Conservation (phyloP, 2,888 invertebrate genomes). For the Chymomyza caudatula region DNA sequence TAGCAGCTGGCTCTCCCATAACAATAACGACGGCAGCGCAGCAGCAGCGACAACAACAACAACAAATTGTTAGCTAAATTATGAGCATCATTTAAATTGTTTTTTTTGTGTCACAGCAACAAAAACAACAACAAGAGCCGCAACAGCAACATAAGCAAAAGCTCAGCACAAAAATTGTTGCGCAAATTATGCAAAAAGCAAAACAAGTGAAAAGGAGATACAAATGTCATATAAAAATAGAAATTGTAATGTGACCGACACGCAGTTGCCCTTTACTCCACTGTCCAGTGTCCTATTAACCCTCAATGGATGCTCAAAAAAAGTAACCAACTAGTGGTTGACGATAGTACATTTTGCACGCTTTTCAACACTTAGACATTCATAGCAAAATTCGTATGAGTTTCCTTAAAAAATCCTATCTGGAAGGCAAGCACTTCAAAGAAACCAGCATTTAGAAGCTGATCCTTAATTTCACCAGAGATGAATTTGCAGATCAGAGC, state of each 20-base stretch:
- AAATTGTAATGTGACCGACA: neutral
- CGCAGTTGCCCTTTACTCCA: neutral
- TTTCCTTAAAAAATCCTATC: too few relatives aligned
- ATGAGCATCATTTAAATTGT: conserved; percentile 59
- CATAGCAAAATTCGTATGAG: too few relatives aligned
- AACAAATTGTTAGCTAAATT: conserved; percentile 61
- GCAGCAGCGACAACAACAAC: conserved; percentile 11
- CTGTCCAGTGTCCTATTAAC: too few relatives aligned
- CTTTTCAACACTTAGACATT: too few relatives aligned
- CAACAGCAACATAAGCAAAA: conserved; percentile 35
- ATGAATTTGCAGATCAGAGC: too few relatives aligned
- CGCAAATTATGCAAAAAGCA: conserved; percentile 51
- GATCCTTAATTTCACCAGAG: too few relatives aligned
- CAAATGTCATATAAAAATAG: conserved; percentile 15
- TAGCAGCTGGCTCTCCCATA: conserved; percentile 51
- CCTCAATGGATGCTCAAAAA: too few relatives aligned
- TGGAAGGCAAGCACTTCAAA: too few relatives aligned
- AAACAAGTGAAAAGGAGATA: conserved; percentile 7
- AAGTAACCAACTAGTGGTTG: too few relatives aligned
- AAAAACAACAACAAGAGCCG: neutral
- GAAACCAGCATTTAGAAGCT: too few relatives aligned
- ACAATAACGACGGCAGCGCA: conserved; percentile 32
- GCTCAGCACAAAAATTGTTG: conserved; percentile 62
- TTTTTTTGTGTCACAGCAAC: neutral
- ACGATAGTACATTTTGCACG: too few relatives aligned